Evolutionary conservation across 1,140 invertebrate genomes (phyloP).

Genomic region (Drosophila neocordata): DNA sequence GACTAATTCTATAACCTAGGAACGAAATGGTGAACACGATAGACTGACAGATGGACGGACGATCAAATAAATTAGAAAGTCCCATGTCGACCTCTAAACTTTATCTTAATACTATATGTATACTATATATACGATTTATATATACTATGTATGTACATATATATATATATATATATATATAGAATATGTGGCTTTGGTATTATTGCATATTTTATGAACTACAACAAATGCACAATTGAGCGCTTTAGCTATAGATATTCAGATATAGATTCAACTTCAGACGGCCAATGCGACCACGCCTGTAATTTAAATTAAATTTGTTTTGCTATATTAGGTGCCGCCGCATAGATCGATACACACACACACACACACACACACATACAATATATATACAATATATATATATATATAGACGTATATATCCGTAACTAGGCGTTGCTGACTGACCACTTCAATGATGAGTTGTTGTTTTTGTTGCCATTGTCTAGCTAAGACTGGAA

Average conservation of each 20-base stretch:
- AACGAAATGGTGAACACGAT: conserved; percentile 59
- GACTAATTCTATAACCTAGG: conserved; percentile 42
- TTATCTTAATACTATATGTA: conserved; percentile 45
- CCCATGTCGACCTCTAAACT: conserved; percentile 76
- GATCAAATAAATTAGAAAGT: conserved; percentile 81
- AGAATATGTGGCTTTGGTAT: conserved; percentile 49
- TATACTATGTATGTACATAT: background rate
- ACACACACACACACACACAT: conserved; percentile 4
- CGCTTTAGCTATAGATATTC: conserved; percentile 30
- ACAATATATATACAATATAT: conserved; percentile 3
- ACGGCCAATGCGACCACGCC: conserved; percentile 69
- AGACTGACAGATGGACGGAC: conserved; percentile 42
- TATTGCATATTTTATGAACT: conserved; percentile 79
- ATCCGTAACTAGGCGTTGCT: conserved; percentile 73
- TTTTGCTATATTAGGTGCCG: conserved; percentile 79
- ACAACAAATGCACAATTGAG: conserved; percentile 46
- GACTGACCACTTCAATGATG: conserved; percentile 68
- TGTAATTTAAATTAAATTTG: conserved; percentile 82
- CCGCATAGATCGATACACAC: conserved; percentile 44
- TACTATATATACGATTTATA: conserved; percentile 11
- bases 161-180: background rate
- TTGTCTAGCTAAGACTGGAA: conserved; percentile 42
- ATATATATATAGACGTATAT: conserved; percentile 44
- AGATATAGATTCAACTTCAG: conserved; percentile 30
- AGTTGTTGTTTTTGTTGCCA: conserved; percentile 57